A percentile compares a stretch with the other conserved stretches of the same genome.
Evolutionary conservation across 2,797 vertebrate genomes (phyloP).

Genomic region (Gymnocypris eckloni): DNA sequence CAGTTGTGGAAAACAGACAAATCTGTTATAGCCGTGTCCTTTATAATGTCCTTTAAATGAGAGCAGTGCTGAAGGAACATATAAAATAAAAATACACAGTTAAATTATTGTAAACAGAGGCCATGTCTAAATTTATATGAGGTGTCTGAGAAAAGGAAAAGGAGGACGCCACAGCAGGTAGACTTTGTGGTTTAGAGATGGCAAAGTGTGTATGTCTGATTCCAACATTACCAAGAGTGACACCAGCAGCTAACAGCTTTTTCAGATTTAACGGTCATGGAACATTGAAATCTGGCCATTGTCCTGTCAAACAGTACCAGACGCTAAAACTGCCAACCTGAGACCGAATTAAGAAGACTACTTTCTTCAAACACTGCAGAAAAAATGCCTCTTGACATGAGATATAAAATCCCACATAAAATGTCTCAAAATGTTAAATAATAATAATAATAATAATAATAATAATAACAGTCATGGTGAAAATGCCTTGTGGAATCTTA

Average conservation of each 20-base stretch:
- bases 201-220: slow-evolving; percentile 67
- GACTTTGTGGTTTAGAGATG: slow-evolving; percentile 60
- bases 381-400: not conserved
- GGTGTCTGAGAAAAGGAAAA: slow-evolving; percentile 70
- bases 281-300: slow-evolving; percentile 66
- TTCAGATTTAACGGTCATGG: slow-evolving; percentile 73
- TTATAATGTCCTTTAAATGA: slow-evolving; percentile 30
- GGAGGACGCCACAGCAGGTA: slow-evolving; percentile 54
- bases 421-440: not conserved
- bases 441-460: not conserved
- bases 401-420: not conserved
- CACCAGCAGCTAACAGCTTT: slow-evolving; percentile 71
- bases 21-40: not conserved
- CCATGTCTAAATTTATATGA: slow-evolving; percentile 66
- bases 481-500: not conserved
- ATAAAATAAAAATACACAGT: slow-evolving; percentile 63
- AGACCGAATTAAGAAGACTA: slow-evolving; percentile 35
- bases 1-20: not conserved
- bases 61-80: slow-evolving; percentile 45
- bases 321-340: slow-evolving; percentile 9
- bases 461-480: not conserved
- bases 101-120: slow-evolving; percentile 65
- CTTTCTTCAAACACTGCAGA: slow-evolving; percentile 26
- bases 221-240: slow-evolving; percentile 75
- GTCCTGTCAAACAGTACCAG: slow-evolving; percentile 33